These are phyloP conservation scores for Drosophila acutilabella DNA, from an alignment of 2,888 invertebrate genomes.

Conservation along the genomic window DNA sequence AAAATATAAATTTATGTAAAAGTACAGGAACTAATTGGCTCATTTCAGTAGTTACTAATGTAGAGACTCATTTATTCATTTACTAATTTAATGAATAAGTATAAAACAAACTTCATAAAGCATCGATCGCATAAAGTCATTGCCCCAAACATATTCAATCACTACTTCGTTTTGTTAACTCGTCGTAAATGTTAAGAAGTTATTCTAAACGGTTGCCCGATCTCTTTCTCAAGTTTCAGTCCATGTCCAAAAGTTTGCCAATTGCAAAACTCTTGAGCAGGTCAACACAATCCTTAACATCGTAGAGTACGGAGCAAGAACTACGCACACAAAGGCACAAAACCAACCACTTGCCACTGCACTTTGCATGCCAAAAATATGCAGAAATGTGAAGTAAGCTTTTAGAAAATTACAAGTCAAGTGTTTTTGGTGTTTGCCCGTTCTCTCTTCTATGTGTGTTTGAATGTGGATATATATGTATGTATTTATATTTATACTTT, in stretches of 20 bases:
- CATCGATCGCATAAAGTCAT: too few species aligned
- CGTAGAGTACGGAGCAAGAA: not conserved
- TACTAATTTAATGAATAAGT: too few species aligned
- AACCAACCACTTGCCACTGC: constrained; percentile 34
- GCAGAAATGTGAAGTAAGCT: constrained; percentile 72
- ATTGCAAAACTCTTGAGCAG: constrained; percentile 17
- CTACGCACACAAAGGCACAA: constrained; percentile 19
- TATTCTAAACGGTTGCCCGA: not conserved
- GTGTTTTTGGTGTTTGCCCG: constrained; percentile 37
- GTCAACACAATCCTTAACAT: constrained; percentile 4
- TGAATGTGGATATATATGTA: constrained; percentile 4
- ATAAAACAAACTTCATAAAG: too few species aligned
- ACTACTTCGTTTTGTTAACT: not conserved
- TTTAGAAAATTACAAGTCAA: constrained; percentile 80
- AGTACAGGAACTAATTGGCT: too few species aligned
- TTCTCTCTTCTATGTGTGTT: constrained; percentile 9
- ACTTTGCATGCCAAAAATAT: constrained; percentile 75
- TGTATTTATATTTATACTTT: constrained; percentile 20
- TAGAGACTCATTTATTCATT: too few species aligned
- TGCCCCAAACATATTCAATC: not conserved
- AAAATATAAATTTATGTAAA: too few species aligned
- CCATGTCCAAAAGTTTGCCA: constrained; percentile 6
- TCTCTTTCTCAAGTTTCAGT: not conserved
- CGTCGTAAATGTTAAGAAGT: too few species aligned
- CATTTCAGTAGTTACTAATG: too few species aligned